phyloP scores from a whole-genome alignment of 1,140 invertebrate species.

The Nephotettix cincticeps region DNA sequence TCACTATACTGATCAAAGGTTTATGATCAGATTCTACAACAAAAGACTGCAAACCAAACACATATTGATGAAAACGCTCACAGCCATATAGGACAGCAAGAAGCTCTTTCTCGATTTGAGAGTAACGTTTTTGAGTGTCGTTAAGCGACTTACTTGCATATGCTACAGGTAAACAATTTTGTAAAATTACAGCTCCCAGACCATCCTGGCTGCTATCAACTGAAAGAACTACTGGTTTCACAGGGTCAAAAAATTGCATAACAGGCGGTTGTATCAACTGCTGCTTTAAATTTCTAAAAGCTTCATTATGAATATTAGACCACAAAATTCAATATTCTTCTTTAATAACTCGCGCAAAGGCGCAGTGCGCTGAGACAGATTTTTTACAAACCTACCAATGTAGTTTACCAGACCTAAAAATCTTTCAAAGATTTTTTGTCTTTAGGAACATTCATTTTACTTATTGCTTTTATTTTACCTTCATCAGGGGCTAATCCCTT shows the following conservation, averaged over 20 bases:
- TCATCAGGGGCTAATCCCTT: conserved; percentile 42
- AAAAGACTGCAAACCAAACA: background rate
- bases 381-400: background rate
- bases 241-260: background rate
- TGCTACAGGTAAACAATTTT: background rate
- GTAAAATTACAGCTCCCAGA: background rate
- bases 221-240: background rate
- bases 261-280: background rate
- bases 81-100: conserved; percentile 43
- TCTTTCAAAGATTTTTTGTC: background rate
- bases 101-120: conserved; percentile 49
- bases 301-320: conserved; percentile 35
- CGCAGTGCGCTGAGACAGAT: background rate
- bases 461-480: conserved; percentile 44
- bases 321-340: background rate
- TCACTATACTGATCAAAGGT: background rate
- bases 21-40: background rate
- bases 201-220: background rate
- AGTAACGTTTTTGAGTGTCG: conserved; percentile 46
- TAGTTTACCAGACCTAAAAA: background rate
- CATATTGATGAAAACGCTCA: conserved; percentile 41
- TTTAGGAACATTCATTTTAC: conserved; percentile 33
- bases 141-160: background rate
- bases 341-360: background rate
- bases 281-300: background rate